These are phyloP conservation scores for Alouatta palliata DNA, from an alignment of 2,113 vertebrate genomes.

Conservation along the genomic window DNA sequence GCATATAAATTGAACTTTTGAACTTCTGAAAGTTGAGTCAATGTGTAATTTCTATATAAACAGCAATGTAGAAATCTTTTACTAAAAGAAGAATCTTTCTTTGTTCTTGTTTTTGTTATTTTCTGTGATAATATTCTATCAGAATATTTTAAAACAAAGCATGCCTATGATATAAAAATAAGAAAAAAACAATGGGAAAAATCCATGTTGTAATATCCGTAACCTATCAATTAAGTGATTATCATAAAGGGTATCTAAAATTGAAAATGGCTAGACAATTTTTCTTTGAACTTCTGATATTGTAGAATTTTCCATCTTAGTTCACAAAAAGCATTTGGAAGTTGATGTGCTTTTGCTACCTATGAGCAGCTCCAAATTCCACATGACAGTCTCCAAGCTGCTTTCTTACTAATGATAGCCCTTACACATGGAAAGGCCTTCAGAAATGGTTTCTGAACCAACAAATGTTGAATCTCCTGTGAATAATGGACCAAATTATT, in stretches of 20 bases:
- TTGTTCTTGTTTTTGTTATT: neutral
- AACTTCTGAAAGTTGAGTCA: neutral
- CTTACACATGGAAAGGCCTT: neutral
- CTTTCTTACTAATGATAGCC: neutral
- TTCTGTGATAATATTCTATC: neutral
- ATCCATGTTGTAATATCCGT: neutral
- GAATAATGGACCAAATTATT: neutral
- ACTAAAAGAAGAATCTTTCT: neutral
- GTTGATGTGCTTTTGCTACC: neutral
- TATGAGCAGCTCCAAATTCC: neutral
- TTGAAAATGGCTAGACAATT: neutral
- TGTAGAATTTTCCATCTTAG: neutral
- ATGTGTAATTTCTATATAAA: neutral
- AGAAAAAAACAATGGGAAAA: neutral
- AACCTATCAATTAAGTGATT: neutral
- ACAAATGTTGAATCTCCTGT: neutral
- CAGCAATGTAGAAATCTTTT: neutral
- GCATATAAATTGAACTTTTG: neutral
- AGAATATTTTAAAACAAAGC: neutral
- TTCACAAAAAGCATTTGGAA: neutral
- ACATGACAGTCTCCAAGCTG: neutral
- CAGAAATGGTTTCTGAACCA: neutral
- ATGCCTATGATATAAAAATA: neutral
- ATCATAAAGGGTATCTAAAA: neutral
- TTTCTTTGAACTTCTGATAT: neutral